phyloP scores from a whole-genome alignment of 2,888 invertebrate genomes.

The Tortrix viridana region DNA sequence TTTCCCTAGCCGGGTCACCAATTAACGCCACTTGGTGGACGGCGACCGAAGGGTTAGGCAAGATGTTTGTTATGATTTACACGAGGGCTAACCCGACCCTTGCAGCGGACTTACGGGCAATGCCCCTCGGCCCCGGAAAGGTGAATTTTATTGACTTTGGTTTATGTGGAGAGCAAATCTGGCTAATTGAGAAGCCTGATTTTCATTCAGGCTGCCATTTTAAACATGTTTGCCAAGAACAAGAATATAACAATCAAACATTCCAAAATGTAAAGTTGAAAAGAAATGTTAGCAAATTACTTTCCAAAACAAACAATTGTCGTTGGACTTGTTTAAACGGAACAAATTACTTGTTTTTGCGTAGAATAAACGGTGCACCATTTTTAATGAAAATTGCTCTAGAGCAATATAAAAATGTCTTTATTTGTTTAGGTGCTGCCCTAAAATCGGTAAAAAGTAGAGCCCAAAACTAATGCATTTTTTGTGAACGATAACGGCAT shows the following conservation, averaged over 20 bases:
- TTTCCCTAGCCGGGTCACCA: conserved; percentile 77
- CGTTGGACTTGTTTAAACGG: conserved; percentile 33
- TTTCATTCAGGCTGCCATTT: conserved; percentile 22
- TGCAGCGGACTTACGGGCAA: conserved; percentile 35
- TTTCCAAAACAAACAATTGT: conserved; percentile 28
- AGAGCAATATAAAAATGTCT: conserved; percentile 68
- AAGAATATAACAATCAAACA: not conserved
- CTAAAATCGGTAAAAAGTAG: conserved; percentile 77
- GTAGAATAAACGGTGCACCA: conserved; percentile 31
- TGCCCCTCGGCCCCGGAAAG: conserved; percentile 28
- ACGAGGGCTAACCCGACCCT: conserved; percentile 59
- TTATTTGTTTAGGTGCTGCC: conserved; percentile 69
- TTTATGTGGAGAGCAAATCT: conserved; percentile 28
- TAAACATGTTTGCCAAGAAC: not conserved
- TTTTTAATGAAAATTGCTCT: conserved; percentile 46
- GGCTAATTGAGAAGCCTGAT: conserved; percentile 24
- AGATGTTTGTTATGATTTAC: conserved; percentile 82
- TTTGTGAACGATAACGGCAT: conserved; percentile 47
- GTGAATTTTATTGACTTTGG: conserved; percentile 37
- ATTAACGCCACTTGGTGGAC: conserved; percentile 76
- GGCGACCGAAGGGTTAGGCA: conserved; percentile 74
- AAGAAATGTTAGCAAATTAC: conserved; percentile 27
- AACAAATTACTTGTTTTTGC: conserved; percentile 27
- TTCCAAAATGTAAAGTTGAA: not conserved
- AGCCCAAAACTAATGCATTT: conserved; percentile 67